A percentile compares a stretch with the other conserved stretches of the same genome.
phyloP scores from a whole-genome alignment of 2,113 vertebrate genomes.

The Capra hircus region DNA sequence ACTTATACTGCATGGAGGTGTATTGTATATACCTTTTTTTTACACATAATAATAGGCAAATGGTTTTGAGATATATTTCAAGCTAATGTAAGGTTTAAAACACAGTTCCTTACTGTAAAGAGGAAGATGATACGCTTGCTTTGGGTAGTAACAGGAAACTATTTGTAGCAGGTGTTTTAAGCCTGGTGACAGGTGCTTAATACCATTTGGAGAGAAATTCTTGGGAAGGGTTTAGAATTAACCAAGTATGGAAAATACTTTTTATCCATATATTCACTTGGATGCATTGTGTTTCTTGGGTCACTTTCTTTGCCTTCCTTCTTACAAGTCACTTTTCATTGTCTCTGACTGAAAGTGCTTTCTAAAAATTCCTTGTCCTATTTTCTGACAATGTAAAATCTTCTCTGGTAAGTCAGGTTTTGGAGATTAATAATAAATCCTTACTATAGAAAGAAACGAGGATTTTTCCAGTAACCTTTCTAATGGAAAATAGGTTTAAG shows the following conservation, averaged over 20 bases:
- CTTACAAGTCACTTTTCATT: slow-evolving; percentile 9
- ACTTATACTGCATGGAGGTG: background rate
- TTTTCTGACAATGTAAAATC: slow-evolving; percentile 18
- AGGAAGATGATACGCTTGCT: background rate
- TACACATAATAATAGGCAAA: background rate
- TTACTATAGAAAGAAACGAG: background rate
- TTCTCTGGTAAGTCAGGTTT: background rate
- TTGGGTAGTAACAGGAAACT: background rate
- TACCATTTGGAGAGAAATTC: slow-evolving; percentile 7
- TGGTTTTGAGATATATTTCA: background rate
- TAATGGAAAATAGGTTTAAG: background rate
- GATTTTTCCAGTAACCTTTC: background rate
- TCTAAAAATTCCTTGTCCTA: slow-evolving; percentile 21
- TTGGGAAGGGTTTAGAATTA: slow-evolving; percentile 14
- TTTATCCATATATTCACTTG: background rate
- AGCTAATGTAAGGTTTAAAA: background rate
- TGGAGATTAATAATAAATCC: slow-evolving; percentile 11
- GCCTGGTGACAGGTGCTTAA: slow-evolving; percentile 28
- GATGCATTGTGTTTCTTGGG: background rate
- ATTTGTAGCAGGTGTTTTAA: slow-evolving; percentile 51
- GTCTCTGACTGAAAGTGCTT: background rate
- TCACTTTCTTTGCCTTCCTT: background rate
- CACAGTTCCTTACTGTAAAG: background rate
- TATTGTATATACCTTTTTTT: background rate
- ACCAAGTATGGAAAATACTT: background rate